These are phyloP conservation scores for Lagria hirta DNA, from an alignment of 2,888 invertebrate genomes.

Conservation along the genomic window DNA sequence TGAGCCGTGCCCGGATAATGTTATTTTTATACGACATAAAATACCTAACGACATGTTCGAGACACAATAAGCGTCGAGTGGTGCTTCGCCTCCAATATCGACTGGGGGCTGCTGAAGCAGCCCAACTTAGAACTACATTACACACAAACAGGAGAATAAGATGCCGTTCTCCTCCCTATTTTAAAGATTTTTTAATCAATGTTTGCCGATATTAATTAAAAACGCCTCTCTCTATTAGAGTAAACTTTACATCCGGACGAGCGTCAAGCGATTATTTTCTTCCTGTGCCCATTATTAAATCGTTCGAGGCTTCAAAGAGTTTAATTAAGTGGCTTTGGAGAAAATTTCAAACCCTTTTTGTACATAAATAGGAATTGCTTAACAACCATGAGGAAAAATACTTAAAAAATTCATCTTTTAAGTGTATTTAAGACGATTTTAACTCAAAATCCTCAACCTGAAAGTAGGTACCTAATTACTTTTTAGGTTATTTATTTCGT, in stretches of 20 bases:
- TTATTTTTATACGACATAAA: conserved; percentile 50
- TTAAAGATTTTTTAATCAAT: conserved; percentile 27
- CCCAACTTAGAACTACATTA: conserved; percentile 5
- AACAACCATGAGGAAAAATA: too few relatives aligned
- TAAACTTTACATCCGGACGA: conserved; percentile 29
- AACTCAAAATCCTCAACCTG: neutral
- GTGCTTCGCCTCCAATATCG: conserved; percentile 7
- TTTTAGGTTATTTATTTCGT: too few relatives aligned
- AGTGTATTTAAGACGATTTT: neutral
- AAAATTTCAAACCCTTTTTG: too few relatives aligned
- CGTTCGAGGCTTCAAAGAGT: conserved; percentile 10
- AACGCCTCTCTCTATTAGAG: conserved; percentile 36
- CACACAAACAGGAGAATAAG: too few relatives aligned
- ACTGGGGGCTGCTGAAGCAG: too few relatives aligned
- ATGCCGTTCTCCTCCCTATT: too few relatives aligned
- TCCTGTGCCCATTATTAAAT: conserved; percentile 14
- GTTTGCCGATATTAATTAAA: conserved; percentile 35
- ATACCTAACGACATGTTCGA: conserved; percentile 47
- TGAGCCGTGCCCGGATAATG: conserved; percentile 47
- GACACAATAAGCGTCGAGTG: conserved; percentile 39
- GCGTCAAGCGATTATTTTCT: conserved; percentile 15
- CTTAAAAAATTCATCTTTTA: too few relatives aligned
- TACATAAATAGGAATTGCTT: too few relatives aligned
- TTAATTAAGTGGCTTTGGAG: conserved; percentile 8
- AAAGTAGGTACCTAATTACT: too few relatives aligned